Conservation (phyloP, 2,113 vertebrate genomes). For the Protobothrops mucrosquamatus region DNA sequence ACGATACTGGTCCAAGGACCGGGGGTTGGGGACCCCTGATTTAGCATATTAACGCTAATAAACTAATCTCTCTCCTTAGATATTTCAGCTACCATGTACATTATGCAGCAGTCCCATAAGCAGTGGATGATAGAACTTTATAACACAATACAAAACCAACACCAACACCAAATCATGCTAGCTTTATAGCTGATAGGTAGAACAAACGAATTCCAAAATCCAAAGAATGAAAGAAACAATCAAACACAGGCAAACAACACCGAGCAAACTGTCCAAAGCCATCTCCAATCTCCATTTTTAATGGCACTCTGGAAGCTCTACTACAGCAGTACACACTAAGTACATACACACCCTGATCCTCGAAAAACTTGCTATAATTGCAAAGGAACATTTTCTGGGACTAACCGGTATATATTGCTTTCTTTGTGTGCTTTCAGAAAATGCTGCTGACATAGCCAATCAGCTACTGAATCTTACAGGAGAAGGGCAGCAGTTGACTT, state of each 20-base stretch:
- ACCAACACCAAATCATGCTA: background rate
- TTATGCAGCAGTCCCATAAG: background rate
- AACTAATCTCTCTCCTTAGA: background rate
- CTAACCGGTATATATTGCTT: slow-evolving; percentile 23
- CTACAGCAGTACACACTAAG: background rate
- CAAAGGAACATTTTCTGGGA: background rate
- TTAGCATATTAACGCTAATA: background rate
- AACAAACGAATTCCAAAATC: background rate
- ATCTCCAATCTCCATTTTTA: background rate
- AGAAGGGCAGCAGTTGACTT: slow-evolving; percentile 76
- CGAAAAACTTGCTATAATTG: background rate
- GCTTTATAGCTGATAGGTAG: background rate
- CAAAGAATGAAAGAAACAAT: background rate
- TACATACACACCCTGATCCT: background rate
- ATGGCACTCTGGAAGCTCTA: background rate
- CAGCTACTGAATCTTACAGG: slow-evolving; percentile 81
- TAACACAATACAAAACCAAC: background rate
- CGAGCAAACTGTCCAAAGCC: background rate
- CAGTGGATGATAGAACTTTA: background rate
- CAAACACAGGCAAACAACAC: background rate
- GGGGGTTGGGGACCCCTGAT: too few species aligned
- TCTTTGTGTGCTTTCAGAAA: slow-evolving; percentile 67
- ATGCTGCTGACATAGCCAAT: slow-evolving; percentile 83
- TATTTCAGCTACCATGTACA: background rate
- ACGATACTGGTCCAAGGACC: too few species aligned